phyloP scores from a whole-genome alignment of 2,888 invertebrate genomes.

The Xiphydria camelus region DNA sequence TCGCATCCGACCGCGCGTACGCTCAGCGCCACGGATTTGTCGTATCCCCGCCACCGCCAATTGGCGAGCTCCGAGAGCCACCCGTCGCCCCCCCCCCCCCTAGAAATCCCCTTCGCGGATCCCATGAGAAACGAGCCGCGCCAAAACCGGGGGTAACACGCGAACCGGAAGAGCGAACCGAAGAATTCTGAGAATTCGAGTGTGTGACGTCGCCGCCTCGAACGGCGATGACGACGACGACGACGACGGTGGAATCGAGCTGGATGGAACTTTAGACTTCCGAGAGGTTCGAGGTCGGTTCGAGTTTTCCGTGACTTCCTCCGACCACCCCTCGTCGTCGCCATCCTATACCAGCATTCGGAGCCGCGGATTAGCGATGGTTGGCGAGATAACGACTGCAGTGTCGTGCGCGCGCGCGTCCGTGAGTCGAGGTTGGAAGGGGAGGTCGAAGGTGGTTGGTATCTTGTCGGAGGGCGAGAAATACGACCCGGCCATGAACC shows the following conservation, averaged over 20 bases:
- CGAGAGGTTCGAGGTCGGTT: constrained; percentile 2
- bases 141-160: constrained; percentile 21
- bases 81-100: no score
- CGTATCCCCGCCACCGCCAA: no score
- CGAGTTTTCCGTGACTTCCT: constrained; percentile 20
- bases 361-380: constrained; percentile 35
- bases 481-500: constrained; percentile 36
- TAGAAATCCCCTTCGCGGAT: no score
- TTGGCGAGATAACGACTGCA: constrained; percentile 30
- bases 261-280: constrained; percentile 13
- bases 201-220: no score
- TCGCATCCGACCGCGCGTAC: no score
- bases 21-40: no score
- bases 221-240: no score
- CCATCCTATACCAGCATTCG: no score
- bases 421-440: constrained; percentile 18
- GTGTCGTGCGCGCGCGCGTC: constrained; percentile 7
- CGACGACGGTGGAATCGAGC: constrained; percentile 11
- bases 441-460: constrained; percentile 39
- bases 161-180: constrained; percentile 23
- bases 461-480: constrained; percentile 44
- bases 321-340: constrained; percentile 20
- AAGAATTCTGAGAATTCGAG: constrained; percentile 27
- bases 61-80: no score
- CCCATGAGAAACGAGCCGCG: no score